These are phyloP conservation scores for Zosterops borbonicus DNA, from an alignment of 2,113 vertebrate species.

Conservation along the genomic window DNA sequence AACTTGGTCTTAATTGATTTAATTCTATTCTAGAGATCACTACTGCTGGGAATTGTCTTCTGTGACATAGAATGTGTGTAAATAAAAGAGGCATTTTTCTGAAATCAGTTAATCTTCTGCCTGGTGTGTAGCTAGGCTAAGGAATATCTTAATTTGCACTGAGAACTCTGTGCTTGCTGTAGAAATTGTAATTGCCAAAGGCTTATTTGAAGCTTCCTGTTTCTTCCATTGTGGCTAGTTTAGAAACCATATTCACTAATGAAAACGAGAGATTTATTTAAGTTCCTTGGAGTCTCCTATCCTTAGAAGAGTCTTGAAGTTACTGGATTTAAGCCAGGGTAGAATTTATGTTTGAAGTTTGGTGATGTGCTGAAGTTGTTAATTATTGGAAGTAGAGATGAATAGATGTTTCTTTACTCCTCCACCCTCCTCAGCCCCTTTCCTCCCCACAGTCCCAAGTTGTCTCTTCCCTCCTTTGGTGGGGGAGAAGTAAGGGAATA, in stretches of 20 bases:
- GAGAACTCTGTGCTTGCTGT: background rate
- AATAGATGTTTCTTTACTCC: background rate
- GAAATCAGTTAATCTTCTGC: background rate
- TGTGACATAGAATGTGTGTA: background rate
- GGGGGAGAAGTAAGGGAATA: background rate
- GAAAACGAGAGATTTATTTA: background rate
- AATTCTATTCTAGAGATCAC: background rate
- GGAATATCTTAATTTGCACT: background rate
- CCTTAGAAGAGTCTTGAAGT: background rate
- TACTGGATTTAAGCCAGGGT: background rate
- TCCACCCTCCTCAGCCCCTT: fast-evolving
- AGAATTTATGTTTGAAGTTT: background rate
- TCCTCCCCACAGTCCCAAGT: background rate
- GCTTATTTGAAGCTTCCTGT: background rate
- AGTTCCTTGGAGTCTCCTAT: background rate
- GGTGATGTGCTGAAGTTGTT: background rate
- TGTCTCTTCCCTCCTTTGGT: background rate
- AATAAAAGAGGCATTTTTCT: background rate
- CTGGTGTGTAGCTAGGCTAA: background rate
- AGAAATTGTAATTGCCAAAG: background rate
- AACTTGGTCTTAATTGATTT: background rate
- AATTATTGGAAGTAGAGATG: background rate
- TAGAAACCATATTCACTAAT: background rate
- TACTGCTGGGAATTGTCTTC: background rate
- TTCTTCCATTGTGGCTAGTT: background rate